Conservation (phyloP, 2,113 vertebrate species). For the Calcarius ornatus region DNA sequence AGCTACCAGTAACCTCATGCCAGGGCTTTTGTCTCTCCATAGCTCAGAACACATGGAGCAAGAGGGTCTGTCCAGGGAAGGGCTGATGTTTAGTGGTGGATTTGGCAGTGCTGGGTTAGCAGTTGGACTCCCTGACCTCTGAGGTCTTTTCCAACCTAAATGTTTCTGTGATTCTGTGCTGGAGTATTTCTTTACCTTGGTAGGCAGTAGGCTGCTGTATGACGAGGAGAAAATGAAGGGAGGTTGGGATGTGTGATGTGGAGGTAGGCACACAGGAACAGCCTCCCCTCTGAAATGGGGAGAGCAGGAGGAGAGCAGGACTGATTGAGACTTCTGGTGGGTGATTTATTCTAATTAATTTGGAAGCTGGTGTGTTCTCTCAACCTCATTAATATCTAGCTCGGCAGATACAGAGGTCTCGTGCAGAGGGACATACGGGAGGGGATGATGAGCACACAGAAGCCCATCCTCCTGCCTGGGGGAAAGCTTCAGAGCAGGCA, state of each 20-base stretch:
- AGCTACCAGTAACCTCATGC: neutral
- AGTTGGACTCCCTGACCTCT: rapidly evolving
- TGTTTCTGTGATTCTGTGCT: neutral
- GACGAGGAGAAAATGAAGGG: neutral
- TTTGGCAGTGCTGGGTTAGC: neutral
- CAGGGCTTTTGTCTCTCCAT: neutral
- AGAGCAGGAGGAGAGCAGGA: neutral
- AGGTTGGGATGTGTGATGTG: rapidly evolving
- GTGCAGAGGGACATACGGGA: neutral
- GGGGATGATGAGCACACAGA: neutral
- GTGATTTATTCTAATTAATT: constrained; percentile 8
- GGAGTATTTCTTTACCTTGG: neutral
- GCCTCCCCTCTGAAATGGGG: neutral
- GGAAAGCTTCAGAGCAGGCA: neutral
- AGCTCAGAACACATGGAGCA: neutral
- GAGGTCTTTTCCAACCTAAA: neutral
- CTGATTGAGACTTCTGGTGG: neutral
- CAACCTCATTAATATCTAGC: neutral
- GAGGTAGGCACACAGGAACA: neutral
- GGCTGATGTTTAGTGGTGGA: neutral
- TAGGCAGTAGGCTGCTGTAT: neutral
- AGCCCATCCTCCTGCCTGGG: neutral
- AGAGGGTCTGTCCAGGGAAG: neutral
- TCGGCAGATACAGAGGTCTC: neutral
- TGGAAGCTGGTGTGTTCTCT: neutral